phyloP scores from a whole-genome alignment of 2,888 invertebrate genomes.

The Chrysina gloriosa region DNA sequence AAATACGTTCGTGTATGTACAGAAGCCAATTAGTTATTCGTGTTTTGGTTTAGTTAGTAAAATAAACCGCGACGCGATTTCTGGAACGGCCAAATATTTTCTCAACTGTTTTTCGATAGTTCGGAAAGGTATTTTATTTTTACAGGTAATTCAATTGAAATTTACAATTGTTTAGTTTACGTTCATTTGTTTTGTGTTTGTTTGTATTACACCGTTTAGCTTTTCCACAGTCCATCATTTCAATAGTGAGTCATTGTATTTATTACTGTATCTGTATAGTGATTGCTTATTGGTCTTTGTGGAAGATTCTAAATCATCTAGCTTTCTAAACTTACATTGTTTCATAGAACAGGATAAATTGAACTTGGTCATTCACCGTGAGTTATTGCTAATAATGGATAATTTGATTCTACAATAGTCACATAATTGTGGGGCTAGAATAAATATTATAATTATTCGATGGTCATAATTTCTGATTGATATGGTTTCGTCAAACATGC shows the following conservation, averaged over 20 bases:
- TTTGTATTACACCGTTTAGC: background rate
- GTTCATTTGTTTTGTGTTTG: background rate
- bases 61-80: background rate
- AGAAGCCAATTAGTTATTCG: background rate
- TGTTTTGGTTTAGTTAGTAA: background rate
- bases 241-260: background rate
- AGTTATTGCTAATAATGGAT: too few species aligned
- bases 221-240: background rate
- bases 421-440: too few species aligned
- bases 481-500: too few species aligned
- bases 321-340: too few species aligned
- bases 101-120: background rate
- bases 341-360: too few species aligned
- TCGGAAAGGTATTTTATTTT: background rate
- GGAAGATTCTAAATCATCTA: too few species aligned
- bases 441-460: too few species aligned
- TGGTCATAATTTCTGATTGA: too few species aligned
- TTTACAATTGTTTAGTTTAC: constrained; percentile 3
- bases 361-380: too few species aligned
- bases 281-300: background rate
- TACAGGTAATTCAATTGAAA: constrained; percentile 4
- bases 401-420: too few species aligned
- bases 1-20: background rate
- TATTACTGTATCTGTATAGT: background rate
- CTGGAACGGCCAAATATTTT: background rate